These are phyloP conservation scores for Phaenicophaeus curvirostris DNA, from an alignment of 2,797 vertebrate genomes.

Conservation along the genomic window DNA sequence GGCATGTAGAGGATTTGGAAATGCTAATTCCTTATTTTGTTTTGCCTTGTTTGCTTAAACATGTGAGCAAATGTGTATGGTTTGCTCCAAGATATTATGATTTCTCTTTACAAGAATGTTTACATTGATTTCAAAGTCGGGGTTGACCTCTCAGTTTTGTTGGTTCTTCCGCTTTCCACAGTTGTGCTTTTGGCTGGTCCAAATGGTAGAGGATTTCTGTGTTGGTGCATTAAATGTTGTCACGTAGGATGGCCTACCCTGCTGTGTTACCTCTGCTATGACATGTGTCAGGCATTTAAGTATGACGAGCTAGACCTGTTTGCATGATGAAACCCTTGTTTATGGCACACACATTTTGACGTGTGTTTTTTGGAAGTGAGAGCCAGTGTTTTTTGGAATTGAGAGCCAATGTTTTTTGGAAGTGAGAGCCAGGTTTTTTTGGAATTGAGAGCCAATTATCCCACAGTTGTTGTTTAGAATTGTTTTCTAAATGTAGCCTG, in stretches of 20 bases:
- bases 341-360: not conserved
- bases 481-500: not conserved
- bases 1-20: not conserved
- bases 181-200: not conserved
- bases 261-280: not conserved
- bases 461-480: not conserved
- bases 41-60: not conserved
- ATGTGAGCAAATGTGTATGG: not conserved
- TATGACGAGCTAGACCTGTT: not conserved
- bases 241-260: not conserved
- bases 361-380: not conserved
- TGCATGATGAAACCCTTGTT: not conserved
- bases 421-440: not conserved
- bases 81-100: not conserved
- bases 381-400: not conserved
- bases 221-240: not conserved
- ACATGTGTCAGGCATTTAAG: not conserved
- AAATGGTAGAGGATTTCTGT: slow-evolving; percentile 9
- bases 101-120: not conserved
- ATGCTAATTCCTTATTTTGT: not conserved
- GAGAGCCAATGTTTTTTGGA: not conserved
- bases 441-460: not conserved
- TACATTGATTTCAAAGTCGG: not conserved
- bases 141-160: not conserved
- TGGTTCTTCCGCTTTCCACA: slow-evolving; percentile 16